These are phyloP conservation scores for Drosophila biarmipes DNA, from an alignment of 1,140 invertebrate species.

Conservation along the genomic window DNA sequence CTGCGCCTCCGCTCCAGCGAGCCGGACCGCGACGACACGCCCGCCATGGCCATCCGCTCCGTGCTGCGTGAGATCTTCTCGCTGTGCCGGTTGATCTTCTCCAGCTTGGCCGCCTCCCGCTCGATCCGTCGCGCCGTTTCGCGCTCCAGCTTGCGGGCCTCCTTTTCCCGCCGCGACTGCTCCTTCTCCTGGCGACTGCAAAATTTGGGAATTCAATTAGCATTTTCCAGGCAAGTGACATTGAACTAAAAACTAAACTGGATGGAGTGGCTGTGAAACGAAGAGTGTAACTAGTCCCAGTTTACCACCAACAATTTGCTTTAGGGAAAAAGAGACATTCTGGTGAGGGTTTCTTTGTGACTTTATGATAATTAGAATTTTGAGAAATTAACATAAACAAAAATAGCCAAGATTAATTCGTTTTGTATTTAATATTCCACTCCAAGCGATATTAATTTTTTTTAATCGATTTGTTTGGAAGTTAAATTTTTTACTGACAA, in stretches of 20 bases:
- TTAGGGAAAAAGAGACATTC: too few species aligned
- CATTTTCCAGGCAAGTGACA: background rate
- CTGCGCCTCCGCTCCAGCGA: slow-evolving; percentile 86
- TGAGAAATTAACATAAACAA: too few species aligned
- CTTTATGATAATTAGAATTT: too few species aligned
- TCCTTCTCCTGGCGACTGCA: slow-evolving; percentile 79
- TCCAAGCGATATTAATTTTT: background rate
- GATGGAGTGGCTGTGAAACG: background rate
- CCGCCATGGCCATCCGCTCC: slow-evolving; percentile 72
- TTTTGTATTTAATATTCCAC: too few species aligned
- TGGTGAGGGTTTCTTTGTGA: too few species aligned
- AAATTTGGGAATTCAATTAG: background rate
- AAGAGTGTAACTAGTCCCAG: background rate
- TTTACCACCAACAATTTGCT: too few species aligned
- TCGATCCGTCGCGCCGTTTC: slow-evolving; percentile 77
- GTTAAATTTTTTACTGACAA: too few species aligned
- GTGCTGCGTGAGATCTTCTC: slow-evolving; percentile 84
- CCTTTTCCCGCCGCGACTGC: slow-evolving; percentile 76
- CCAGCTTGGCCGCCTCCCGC: slow-evolving; percentile 80
- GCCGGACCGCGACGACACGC: slow-evolving; percentile 67
- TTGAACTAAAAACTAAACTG: background rate
- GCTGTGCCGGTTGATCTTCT: slow-evolving; percentile 81
- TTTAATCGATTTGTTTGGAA: too few species aligned
- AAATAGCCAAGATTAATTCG: too few species aligned
- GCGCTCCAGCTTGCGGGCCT: slow-evolving; percentile 78